Base-by-base conservation (phyloP, 2,888 invertebrate species). In the Drosophila mettleri region DNA sequence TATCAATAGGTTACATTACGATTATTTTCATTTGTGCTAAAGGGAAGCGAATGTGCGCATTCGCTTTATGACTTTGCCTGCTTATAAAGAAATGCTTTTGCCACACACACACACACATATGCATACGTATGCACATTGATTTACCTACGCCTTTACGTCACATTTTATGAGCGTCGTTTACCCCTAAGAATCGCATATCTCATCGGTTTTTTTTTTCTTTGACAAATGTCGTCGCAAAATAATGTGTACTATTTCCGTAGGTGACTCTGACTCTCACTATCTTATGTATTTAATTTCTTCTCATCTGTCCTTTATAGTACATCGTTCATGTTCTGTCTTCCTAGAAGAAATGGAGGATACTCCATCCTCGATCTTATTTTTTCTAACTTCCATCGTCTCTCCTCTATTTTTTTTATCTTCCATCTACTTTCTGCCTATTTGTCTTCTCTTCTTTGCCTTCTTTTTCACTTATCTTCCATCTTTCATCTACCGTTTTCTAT, bases 101-200 rank as follows among this genome's bases (percentile, higher is more conserved):
- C n/a, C n/a, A n/a, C n/a, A 12, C 20, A 16, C 27, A 39, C 10
- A 27, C 9, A 27, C 5, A 41, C 1, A 24, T 24, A 24, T 4
- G 9, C 8, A 8, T 16, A 18, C 8, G 7, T 16, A 18, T 8
- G 31, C 31, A 39, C 69, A 55, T 62, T 61, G 54, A 70, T 71
- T 76, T 53, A 31, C 48, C 16, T 27, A 10, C 24, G 38, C 27
- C 43, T 57, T 72, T 77, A 77, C 76, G 76, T 74, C 76, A 74
- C 18, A 59, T 29, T 10, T 9, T 9, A 4, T 5, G 31, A 33
- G 38, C 22, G 20, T 9, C 52, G 41, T 59, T 68, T 49, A 24
- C 18, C 55, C 24, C 27, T 18, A 12, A 12, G n/a, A 38, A 22
- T 14, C 14, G 18, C 29, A 33, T 33, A 38, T 18, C 16, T 27